Evolutionary conservation across 2,888 invertebrate genomes (phyloP).

Genomic region (Tiphia femorata): DNA sequence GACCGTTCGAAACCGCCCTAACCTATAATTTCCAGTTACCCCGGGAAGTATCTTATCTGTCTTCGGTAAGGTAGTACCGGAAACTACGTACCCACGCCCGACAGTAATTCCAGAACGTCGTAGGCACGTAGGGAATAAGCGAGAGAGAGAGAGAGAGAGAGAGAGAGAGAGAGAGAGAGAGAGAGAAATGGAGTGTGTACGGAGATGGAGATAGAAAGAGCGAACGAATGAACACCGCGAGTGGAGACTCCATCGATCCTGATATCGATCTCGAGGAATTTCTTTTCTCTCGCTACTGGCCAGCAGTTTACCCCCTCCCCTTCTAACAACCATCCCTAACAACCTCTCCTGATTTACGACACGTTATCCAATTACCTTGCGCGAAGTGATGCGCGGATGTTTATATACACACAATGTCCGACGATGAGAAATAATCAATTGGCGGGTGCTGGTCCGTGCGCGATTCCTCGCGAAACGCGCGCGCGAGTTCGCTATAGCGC

Average conservation of each 20-base stretch:
- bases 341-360: too few relatives aligned
- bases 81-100: slow-evolving; percentile 36
- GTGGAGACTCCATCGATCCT: neutral
- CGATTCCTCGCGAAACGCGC: too few relatives aligned
- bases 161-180: neutral
- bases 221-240: too few relatives aligned
- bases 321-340: too few relatives aligned
- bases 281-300: too few relatives aligned
- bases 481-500: too few relatives aligned
- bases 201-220: too few relatives aligned
- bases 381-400: neutral
- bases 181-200: neutral
- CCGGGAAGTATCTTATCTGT: slow-evolving; percentile 43
- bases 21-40: slow-evolving; percentile 43
- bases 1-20: slow-evolving; percentile 33
- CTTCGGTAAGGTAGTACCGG: slow-evolving; percentile 41
- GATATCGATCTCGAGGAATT: slow-evolving; percentile 1
- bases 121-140: slow-evolving; percentile 18
- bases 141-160: neutral
- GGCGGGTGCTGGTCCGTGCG: too few relatives aligned
- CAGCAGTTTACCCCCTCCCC: too few relatives aligned
- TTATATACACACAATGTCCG: too few relatives aligned
- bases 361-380: too few relatives aligned
- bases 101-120: slow-evolving; percentile 37
- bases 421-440: too few relatives aligned